These are phyloP conservation scores for Bothrops jararaca DNA, from an alignment of 2,113 vertebrate species.

Conservation along the genomic window DNA sequence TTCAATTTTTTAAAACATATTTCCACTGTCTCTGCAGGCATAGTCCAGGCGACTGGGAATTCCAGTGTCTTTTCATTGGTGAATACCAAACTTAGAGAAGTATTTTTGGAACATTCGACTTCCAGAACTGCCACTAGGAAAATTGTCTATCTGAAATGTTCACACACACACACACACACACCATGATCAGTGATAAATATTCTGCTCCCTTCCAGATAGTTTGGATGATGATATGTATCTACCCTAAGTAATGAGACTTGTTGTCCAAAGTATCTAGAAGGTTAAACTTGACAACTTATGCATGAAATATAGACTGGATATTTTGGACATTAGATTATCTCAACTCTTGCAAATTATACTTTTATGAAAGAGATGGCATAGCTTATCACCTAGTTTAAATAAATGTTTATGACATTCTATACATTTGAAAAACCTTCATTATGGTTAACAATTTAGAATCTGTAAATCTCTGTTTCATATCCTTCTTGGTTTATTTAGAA, in stretches of 20 bases:
- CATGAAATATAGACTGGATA: background rate
- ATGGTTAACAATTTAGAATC: slow-evolving; percentile 28
- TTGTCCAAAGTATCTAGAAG: background rate
- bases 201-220: background rate
- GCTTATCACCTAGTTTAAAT: background rate
- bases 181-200: background rate
- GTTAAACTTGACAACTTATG: background rate
- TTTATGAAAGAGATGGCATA: slow-evolving; percentile 20
- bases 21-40: background rate
- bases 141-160: background rate
- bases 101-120: background rate
- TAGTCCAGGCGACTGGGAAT: background rate
- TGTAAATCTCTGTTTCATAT: slow-evolving; percentile 26
- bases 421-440: slow-evolving; percentile 22
- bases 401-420: background rate
- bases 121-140: background rate
- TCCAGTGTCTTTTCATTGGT: background rate
- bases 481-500: slow-evolving; percentile 44
- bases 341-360: background rate
- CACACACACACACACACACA: no score
- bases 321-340: background rate
- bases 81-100: background rate
- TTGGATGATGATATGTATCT: background rate
- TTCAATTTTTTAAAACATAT: background rate
- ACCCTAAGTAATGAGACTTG: background rate